Percentiles rank a stretch among this genome's conserved stretches.
Evolutionary conservation across 2,888 invertebrate genomes (phyloP).

Genomic region (Schizaphis graminum): DNA sequence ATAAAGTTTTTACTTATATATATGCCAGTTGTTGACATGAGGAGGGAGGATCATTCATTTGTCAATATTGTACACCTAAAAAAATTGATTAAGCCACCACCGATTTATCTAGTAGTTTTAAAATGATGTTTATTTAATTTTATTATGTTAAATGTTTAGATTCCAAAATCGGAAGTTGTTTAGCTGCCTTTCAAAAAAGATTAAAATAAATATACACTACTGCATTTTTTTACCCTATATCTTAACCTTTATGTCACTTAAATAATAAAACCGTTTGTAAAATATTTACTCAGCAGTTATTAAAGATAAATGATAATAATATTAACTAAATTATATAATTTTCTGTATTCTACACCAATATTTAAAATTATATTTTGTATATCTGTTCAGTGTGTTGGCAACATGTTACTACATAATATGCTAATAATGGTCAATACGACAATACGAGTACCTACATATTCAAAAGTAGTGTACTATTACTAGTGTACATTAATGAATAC

Average conservation of each 20-base stretch:
- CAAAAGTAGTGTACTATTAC: not conserved
- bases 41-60: too few species aligned
- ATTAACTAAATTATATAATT: not conserved
- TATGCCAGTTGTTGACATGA: too few species aligned
- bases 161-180: not conserved
- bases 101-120: not conserved
- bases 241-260: not conserved
- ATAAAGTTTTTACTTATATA: too few species aligned
- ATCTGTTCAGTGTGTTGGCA: not conserved
- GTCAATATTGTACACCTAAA: too few species aligned
- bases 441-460: not conserved
- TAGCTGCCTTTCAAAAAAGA: not conserved
- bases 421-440: not conserved
- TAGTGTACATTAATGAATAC: not conserved
- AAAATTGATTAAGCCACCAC: too few species aligned
- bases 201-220: not conserved
- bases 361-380: not conserved
- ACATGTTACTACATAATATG: not conserved
- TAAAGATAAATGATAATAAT: not conserved
- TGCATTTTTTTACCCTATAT: not conserved
- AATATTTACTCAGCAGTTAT: not conserved
- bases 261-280: not conserved
- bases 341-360: not conserved
- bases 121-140: not conserved
- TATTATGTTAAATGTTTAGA: not conserved